phyloP scores from a whole-genome alignment of 1,140 invertebrate genomes.

The Melitaea cinxia region DNA sequence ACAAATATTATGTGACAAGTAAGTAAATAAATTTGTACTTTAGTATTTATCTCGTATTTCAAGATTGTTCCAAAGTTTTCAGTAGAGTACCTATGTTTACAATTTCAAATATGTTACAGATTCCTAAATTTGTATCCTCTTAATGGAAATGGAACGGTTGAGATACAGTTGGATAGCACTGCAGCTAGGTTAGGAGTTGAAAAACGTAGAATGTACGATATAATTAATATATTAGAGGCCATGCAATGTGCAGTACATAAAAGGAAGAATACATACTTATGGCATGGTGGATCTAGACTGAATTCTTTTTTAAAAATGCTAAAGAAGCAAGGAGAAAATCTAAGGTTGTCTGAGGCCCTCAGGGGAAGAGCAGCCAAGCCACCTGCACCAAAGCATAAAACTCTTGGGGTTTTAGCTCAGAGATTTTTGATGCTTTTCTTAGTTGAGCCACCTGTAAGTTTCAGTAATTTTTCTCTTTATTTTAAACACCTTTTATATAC shows the following conservation, averaged over 20 bases:
- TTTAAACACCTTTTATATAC: neutral
- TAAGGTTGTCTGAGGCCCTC: constrained; percentile 70
- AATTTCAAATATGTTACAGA: constrained; percentile 57
- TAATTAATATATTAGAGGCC: constrained; percentile 89
- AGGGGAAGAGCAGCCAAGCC: constrained; percentile 72
- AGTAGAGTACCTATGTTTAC: no score
- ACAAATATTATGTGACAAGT: constrained; percentile 84
- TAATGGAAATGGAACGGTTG: constrained; percentile 67
- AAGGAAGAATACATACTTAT: constrained; percentile 84
- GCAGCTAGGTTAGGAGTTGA: constrained; percentile 83
- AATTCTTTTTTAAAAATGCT: constrained; percentile 76
- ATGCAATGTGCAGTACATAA: constrained; percentile 86
- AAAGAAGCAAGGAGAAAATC: constrained; percentile 73
- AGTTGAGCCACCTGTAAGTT: constrained; percentile 84
- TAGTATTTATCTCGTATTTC: no score
- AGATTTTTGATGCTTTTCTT: constrained; percentile 89
- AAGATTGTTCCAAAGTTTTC: no score
- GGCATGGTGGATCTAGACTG: constrained; percentile 81
- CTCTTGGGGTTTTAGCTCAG: constrained; percentile 86
- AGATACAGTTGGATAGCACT: constrained; percentile 83
- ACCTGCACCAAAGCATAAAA: constrained; percentile 82
- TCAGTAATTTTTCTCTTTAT: neutral
- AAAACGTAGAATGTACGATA: constrained; percentile 88
- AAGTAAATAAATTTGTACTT: constrained; percentile 24
- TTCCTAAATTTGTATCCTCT: constrained; percentile 83